These are phyloP conservation scores for Mylabris sibirica DNA, from an alignment of 2,888 invertebrate genomes.

Conservation along the genomic window DNA sequence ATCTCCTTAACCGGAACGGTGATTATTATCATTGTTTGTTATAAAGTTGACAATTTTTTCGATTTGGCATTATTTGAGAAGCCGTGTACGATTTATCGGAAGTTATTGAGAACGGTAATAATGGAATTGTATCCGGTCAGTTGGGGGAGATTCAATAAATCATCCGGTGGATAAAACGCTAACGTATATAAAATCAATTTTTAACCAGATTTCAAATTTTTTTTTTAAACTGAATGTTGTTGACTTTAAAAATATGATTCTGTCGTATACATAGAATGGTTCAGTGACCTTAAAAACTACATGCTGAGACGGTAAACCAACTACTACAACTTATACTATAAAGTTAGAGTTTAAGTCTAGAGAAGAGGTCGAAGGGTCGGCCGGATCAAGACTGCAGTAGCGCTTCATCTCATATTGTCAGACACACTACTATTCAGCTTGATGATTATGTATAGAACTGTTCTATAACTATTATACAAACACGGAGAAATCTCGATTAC, in stretches of 20 bases:
- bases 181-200: too few relatives aligned
- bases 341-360: slow-evolving; percentile 1
- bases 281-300: slow-evolving; percentile 7
- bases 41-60: slow-evolving; percentile 3
- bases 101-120: neutral
- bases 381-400: slow-evolving; percentile 5
- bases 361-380: slow-evolving; percentile 10
- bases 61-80: neutral
- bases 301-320: slow-evolving; percentile 9
- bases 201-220: too few relatives aligned
- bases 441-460: neutral
- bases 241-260: neutral
- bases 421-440: neutral
- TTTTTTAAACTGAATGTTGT: neutral
- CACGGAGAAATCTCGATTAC: neutral
- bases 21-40: slow-evolving; percentile 8
- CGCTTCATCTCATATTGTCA: slow-evolving; percentile 3
- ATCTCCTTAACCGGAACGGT: slow-evolving; percentile 31
- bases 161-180: neutral
- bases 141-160: neutral
- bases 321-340: slow-evolving; percentile 3
- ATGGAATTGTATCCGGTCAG: neutral
- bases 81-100: neutral
- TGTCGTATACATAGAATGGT: neutral
- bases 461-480: neutral